Base-by-base conservation (phyloP, 2,888 invertebrate genomes). In the Ethmia dodecea region DNA sequence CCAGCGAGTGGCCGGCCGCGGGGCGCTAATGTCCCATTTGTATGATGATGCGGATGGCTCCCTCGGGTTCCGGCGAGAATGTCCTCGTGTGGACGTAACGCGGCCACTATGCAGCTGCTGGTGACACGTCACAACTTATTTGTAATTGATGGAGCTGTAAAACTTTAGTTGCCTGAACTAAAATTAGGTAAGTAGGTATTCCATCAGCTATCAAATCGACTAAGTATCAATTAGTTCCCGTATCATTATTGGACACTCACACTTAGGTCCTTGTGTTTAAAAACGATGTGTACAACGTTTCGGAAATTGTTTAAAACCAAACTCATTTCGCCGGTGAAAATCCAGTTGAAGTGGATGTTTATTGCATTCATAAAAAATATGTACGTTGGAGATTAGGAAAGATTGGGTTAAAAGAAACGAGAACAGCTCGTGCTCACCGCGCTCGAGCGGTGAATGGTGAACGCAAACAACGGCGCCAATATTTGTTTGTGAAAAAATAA, bases 21-120 rank as follows among this genome's bases (percentile, higher is more conserved):
- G 68, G 65, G 60, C 62, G 69, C 61, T 84, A 86, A 84, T 84
- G 80, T 60, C 60, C 86, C 78, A 86, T 86, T 86, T 86, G 74
- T 86, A 86, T 86, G 86, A 62, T 81, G 83, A 84, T 84, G 79
- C 52, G 52, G 49, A 53, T 40, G 47, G 43, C 43, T 51, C 59
- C 55, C 55, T 39, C 39, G 58, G 56, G 54, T 42, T 52, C 60
- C 55, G 54, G 39, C 38, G 58, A 55, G 54, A 61, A 70, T 62
- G 62, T 62, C 52, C 61, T 59, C 45, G 38, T 45, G 39, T 52
- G 45, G 42, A 47, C 38, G 38, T 46, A 38, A 45, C 41, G 35
- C 28, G 27, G 13, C 35, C 36, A n/a, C n/a, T n/a, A 31, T 30
- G 20, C 18, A 22, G 24, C 47, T 44, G 43, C 38, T 31, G 37